These are phyloP conservation scores for Nettapus auritus DNA, from an alignment of 2,113 vertebrate genomes.

Conservation along the genomic window DNA sequence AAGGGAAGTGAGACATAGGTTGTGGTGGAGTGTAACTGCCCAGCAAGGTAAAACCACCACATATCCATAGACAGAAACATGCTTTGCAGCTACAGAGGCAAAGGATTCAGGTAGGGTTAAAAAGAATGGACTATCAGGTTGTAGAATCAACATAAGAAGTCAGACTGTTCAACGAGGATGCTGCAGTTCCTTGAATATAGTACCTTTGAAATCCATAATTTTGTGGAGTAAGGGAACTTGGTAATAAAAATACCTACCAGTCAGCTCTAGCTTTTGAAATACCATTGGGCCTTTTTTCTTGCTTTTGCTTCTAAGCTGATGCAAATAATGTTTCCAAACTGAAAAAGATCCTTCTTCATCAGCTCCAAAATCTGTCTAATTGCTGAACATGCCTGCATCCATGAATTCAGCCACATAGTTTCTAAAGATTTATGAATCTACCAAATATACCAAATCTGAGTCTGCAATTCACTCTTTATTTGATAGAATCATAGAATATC, in stretches of 20 bases:
- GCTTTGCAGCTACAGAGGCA: neutral
- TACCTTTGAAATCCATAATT: neutral
- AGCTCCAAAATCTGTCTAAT: neutral
- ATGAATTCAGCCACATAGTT: neutral
- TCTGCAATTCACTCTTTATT: too few relatives aligned
- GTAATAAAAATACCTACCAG: neutral
- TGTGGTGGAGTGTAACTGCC: too few relatives aligned
- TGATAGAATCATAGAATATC: too few relatives aligned
- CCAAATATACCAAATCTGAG: neutral
- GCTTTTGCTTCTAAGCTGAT: neutral
- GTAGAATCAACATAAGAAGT: neutral
- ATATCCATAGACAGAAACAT: neutral
- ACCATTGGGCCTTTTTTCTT: neutral
- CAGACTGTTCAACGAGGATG: neutral
- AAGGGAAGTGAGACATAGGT: too few relatives aligned
- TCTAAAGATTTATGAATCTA: neutral
- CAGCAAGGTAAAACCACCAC: too few relatives aligned
- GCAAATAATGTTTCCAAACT: neutral
- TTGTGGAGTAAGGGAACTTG: neutral
- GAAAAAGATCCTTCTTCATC: neutral
- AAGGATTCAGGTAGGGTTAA: neutral
- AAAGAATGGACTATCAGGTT: neutral
- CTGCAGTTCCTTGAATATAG: neutral
- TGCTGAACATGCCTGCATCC: neutral
- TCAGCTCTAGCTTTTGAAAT: neutral